These are phyloP conservation scores for Carassius gibelio DNA, from an alignment of 2,113 vertebrate species.

Conservation along the genomic window DNA sequence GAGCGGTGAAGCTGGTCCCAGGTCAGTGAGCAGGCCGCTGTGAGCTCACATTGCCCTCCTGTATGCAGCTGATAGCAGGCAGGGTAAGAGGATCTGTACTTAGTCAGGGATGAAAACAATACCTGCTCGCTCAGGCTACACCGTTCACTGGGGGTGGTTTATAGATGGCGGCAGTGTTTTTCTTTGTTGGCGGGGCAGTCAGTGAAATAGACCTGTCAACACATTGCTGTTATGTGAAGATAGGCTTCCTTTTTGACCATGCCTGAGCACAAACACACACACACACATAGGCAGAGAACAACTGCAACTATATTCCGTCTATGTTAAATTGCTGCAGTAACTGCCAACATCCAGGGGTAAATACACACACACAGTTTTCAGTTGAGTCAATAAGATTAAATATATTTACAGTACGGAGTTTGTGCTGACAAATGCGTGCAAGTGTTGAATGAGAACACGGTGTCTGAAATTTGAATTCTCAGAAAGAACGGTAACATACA, in stretches of 20 bases:
- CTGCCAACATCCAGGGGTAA: not conserved
- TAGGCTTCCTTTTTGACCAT: constrained; percentile 24
- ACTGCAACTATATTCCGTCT: not conserved
- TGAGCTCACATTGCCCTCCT: constrained; percentile 38
- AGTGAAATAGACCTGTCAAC: constrained; percentile 38
- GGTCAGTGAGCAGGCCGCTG: constrained; percentile 42
- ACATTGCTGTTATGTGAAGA: constrained; percentile 36
- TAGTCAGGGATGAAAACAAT: constrained; percentile 52
- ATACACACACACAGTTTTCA: not conserved
- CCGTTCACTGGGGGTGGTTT: not conserved
- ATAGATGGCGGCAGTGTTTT: not conserved
- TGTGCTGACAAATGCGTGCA: not conserved
- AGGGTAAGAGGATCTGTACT: constrained; percentile 45
- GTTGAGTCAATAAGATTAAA: not conserved
- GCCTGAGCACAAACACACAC: not conserved
- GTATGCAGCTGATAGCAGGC: constrained; percentile 50
- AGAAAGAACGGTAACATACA: not conserved
- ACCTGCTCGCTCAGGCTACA: constrained; percentile 46
- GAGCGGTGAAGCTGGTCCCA: constrained; percentile 36
- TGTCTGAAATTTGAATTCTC: constrained; percentile 13
- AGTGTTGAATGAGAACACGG: not conserved
- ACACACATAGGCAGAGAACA: not conserved
- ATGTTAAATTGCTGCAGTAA: constrained; percentile 8
- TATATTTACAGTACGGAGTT: not conserved
- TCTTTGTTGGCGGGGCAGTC: not conserved